Percentiles rank a stretch among this genome's conserved stretches.
These are phyloP conservation scores for Greenwoodochromis staneri DNA, from an alignment of 2,113 vertebrate genomes.

Conservation along the genomic window DNA sequence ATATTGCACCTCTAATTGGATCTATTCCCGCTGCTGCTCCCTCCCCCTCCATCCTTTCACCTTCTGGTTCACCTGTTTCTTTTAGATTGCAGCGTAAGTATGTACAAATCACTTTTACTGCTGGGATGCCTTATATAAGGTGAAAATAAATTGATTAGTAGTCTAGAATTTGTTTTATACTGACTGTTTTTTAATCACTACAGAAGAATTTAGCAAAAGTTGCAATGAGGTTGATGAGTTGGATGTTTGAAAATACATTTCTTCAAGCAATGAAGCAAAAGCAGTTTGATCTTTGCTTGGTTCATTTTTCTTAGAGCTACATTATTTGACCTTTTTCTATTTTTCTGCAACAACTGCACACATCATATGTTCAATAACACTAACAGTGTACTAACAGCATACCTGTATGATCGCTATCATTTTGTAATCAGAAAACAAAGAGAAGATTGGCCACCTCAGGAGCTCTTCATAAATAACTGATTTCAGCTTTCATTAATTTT, in stretches of 20 bases:
- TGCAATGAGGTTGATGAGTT: neutral
- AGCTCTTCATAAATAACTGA: neutral
- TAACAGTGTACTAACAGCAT: neutral
- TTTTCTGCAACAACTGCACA: neutral
- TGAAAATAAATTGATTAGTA: neutral
- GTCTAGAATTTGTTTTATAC: neutral
- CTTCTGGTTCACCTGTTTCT: neutral
- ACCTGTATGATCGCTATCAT: fast-evolving
- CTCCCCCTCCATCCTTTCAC: neutral
- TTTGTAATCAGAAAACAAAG: fast-evolving
- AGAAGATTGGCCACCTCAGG: neutral
- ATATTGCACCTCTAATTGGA: neutral
- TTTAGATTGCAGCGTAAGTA: neutral
- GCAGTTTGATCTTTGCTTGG: neutral
- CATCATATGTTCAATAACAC: neutral
- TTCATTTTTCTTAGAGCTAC: neutral
- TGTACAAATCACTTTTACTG: neutral
- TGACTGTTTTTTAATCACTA: neutral
- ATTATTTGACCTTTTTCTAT: neutral
- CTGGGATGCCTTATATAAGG: neutral
- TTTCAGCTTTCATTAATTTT: neutral
- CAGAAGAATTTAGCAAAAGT: neutral
- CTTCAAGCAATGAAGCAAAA: fast-evolving
- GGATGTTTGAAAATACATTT: fast-evolving
- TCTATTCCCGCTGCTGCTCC: neutral